Percentiles rank a stretch among this genome's conserved stretches.
These are phyloP conservation scores for Lepus oiostolus DNA, from an alignment of 2,797 vertebrate species.

Conservation along the genomic window DNA sequence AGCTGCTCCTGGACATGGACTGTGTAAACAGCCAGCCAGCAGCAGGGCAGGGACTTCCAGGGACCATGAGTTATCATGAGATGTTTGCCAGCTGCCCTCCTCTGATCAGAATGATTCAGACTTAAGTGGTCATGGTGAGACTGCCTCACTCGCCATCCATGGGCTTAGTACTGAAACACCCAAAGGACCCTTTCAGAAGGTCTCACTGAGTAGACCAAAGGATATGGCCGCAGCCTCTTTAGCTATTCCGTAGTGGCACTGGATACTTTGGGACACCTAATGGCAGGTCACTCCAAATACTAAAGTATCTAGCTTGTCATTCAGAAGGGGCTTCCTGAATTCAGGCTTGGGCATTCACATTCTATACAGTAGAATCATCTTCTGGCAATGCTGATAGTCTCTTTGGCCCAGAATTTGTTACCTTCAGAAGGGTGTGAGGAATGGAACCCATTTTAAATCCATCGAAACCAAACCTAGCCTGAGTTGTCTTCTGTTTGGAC, in stretches of 20 bases:
- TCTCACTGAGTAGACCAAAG: not conserved
- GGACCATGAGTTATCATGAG: not conserved
- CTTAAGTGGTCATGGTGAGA: not conserved
- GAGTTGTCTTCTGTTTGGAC: not conserved
- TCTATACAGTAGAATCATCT: not conserved
- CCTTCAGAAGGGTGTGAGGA: not conserved
- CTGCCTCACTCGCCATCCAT: not conserved
- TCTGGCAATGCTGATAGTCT: not conserved
- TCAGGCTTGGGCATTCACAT: not conserved
- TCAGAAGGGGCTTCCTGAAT: not conserved
- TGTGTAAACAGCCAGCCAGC: not conserved
- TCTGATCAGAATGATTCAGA: not conserved
- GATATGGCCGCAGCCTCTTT: not conserved
- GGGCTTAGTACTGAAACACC: not conserved
- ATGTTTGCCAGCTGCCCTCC: not conserved
- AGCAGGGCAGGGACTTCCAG: not conserved
- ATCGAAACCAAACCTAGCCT: not conserved
- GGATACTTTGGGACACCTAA: not conserved
- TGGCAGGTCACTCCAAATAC: not conserved
- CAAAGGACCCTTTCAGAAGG: not conserved
- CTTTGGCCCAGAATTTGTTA: not conserved
- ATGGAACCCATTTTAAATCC: not conserved
- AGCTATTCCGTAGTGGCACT: not conserved
- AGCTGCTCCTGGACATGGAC: not conserved
- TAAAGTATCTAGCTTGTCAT: not conserved